phyloP scores from a whole-genome alignment of 2,888 invertebrate genomes.

The Argyra leucocephala region DNA sequence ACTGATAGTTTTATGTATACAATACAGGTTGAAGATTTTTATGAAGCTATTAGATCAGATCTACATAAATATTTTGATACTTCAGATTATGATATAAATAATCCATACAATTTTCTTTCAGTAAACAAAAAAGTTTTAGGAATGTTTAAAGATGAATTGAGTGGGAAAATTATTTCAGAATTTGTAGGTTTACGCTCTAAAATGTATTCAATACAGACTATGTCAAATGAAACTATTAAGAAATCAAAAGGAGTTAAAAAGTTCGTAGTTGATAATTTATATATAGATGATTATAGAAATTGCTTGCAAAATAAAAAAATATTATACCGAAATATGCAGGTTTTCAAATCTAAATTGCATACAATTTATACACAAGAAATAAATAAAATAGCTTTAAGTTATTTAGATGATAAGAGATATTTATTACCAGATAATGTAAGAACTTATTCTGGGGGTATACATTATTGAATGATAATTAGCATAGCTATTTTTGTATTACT shows the following conservation, averaged over 20 bases:
- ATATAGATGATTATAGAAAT: constrained; percentile 13
- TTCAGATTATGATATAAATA: constrained; percentile 28
- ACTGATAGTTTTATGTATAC: constrained; percentile 20
- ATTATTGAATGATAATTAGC: no score
- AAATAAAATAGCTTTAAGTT: constrained; percentile 13
- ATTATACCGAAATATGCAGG: background rate
- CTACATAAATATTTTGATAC: constrained; percentile 30
- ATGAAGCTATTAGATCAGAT: constrained; percentile 14
- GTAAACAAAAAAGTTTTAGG: constrained; percentile 16
- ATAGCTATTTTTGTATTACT: no score
- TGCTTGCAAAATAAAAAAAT: constrained; percentile 16
- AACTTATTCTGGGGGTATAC: no score
- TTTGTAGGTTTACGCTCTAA: constrained; percentile 19
- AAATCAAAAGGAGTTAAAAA: constrained; percentile 18
- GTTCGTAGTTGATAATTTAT: constrained; percentile 1
- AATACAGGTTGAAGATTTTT: constrained; percentile 18
- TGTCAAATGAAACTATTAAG: constrained; percentile 10
- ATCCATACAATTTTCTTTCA: constrained; percentile 26
- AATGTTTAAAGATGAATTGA: constrained; percentile 17
- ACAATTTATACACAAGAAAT: constrained; percentile 16
- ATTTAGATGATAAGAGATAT: constrained; percentile 1
- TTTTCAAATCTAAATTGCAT: constrained; percentile 17
- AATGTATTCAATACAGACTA: constrained; percentile 16
- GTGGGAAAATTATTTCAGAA: constrained; percentile 15
- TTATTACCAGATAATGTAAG: no score